Base-by-base conservation (phyloP, 2,888 invertebrate species). In the Blastobasis adustella region DNA sequence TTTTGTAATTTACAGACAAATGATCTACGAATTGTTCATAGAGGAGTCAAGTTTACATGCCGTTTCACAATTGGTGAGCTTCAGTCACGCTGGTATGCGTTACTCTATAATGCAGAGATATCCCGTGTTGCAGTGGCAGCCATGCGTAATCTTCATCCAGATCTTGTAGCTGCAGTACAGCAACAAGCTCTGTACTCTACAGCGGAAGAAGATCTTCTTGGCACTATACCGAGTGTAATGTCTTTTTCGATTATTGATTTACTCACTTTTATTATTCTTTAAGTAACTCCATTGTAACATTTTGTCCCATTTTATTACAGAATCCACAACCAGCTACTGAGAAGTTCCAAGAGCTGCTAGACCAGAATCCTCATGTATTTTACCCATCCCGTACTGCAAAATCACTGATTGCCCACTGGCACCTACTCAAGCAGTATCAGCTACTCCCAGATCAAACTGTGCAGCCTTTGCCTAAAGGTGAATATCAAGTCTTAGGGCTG, bases 11-110 rank as follows among this genome's bases (percentile, higher is more conserved):
- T 76, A 6, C 76, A 92, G 88, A 95, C 95, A 8, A 95, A 95
- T 79, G 95, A 95, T 69, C 78, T 95, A 53, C 90, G 93, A 45
- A 92, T 92, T 70, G 94, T 99, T 0, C 96, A 98, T 74, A 90
- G 96, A 57, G 97, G 97, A 5, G 94, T 97, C 0, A 98, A 97
- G 72, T 99, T 99, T 84, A 97, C 98, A 0, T 98, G 98, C 71
- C 94, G 96, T 54, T 99, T 98, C 76, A 96, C 97, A 0, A 87
- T 97, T 37, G 94, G 95, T 68, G 98, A 99, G 74, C 91, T 99
- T 50, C 97, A 98, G 71, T 96, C 97, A 51, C 92, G 99, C 49
- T 99, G 99, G 99, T 98, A 97, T 79, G 95, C 97, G 0, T 79
- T 99, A 51, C 89, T 99, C 36, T 99, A 98, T 77, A 98, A 99